These are phyloP conservation scores for Automeris io DNA, from an alignment of 2,888 invertebrate genomes.

Conservation along the genomic window DNA sequence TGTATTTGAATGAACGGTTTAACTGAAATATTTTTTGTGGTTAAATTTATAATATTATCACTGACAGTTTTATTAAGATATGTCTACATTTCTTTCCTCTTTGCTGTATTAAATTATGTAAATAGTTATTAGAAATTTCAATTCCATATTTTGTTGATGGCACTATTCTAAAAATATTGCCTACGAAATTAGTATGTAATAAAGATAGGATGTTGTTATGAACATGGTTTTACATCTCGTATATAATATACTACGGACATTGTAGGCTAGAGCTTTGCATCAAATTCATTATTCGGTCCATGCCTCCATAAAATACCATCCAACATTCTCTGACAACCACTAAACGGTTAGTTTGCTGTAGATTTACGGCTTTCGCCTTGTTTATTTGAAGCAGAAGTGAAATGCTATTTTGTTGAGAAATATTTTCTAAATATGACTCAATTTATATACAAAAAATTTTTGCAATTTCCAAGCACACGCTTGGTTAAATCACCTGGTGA, in stretches of 20 bases:
- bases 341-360: constrained; percentile 21
- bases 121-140: no score
- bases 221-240: constrained; percentile 1
- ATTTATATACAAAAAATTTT: no score
- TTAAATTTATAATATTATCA: no score
- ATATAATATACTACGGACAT: constrained; percentile 4
- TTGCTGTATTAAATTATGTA: no score
- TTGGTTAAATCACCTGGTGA: no score
- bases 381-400: constrained; percentile 8
- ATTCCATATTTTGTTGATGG: no score
- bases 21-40: no score
- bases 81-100: no score
- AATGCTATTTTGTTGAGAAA: constrained; percentile 1
- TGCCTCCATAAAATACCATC: constrained; percentile 15
- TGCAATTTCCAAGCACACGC: no score
- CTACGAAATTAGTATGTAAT: no score
- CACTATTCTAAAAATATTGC: background rate
- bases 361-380: constrained; percentile 20
- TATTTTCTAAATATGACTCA: no score
- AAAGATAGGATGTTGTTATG: background rate
- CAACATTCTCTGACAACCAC: constrained; percentile 22
- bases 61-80: no score
- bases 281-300: constrained; percentile 14
- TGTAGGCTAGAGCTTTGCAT: constrained; percentile 5
- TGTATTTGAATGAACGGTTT: background rate